Percentiles rank a stretch among this genome's conserved stretches.
Evolutionary conservation across 2,797 vertebrate genomes (phyloP).

Genomic region (Eidolon dupreanum): DNA sequence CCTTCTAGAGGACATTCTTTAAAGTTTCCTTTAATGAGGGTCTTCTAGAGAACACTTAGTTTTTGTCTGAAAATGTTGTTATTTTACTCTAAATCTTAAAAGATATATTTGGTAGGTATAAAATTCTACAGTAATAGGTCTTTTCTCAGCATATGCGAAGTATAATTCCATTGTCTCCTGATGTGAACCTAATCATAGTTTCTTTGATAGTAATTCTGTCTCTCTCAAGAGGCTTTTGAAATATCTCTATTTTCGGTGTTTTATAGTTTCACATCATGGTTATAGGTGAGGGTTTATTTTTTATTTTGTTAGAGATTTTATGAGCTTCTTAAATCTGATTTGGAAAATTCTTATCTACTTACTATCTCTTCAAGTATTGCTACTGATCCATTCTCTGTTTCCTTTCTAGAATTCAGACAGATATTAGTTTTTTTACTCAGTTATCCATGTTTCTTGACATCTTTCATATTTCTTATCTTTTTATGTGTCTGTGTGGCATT

Average conservation of each 20-base stretch:
- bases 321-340: background rate
- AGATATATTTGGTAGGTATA: background rate
- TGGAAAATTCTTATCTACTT: background rate
- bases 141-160: background rate
- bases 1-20: background rate
- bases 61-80: slow-evolving; percentile 9
- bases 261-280: background rate
- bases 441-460: background rate
- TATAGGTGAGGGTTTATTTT: background rate
- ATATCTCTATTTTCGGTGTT: background rate
- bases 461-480: background rate
- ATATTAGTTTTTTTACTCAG: background rate
- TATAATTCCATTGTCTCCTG: background rate
- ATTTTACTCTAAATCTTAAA: background rate
- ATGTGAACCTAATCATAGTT: background rate
- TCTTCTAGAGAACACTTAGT: background rate
- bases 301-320: background rate
- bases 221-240: background rate
- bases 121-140: background rate
- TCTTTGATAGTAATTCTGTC: background rate
- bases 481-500: background rate
- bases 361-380: background rate
- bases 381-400: background rate
- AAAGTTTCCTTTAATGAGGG: background rate
- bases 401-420: background rate